Evolutionary conservation across 2,113 vertebrate genomes (phyloP), one percentile per base, ranked within the genome.

Genomic region (Sardina pilchardus): DNA sequence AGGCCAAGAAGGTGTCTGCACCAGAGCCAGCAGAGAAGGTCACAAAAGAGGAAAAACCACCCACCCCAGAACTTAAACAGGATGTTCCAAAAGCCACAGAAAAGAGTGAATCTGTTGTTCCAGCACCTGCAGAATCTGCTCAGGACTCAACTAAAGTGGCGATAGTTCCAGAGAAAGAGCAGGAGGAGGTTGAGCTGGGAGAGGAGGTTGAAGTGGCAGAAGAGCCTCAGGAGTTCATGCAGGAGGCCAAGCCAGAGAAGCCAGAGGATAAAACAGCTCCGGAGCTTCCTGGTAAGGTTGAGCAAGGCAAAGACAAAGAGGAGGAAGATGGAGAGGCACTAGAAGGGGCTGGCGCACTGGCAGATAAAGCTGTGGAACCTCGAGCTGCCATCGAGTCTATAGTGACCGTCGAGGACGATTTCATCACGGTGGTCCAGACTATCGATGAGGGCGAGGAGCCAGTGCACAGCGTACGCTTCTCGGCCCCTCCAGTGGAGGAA

Each of bases 401-500:
- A 45, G 97, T 99, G 84, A 99, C 97, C 1, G 97, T 99, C 0
- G 98, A 99, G 89, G 98, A 99, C 19, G 98, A 99, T 89, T 99
- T 99, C 30, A 99, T 99, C 91, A 98, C 97, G 0, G 97, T 99
- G 36, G 97, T 99, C 85, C 98, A 99, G 92, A 98, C 97, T 1
- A 97, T 98, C 0, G 97, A 99, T 59, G 96, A 98, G 88, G 96
- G 97, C 0, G 97, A 99, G 85, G 96, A 95, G 7, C 94, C 96
- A 0, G 96, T 96, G 45, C 97, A 99, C 93, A 99, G 97, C 0
- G 97, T 99, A 67, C 96, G 98, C 2, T 99, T 99, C 89, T 98
- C 97, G 1, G 96, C 96, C 85, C 91, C 95, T 0, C 93, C 95
- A 0, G 96, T 97, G 84, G 83, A 93, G 0, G 95, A 95, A 91